phyloP scores from a whole-genome alignment of 1,140 invertebrate genomes.

The Zaprionus davidi region DNA sequence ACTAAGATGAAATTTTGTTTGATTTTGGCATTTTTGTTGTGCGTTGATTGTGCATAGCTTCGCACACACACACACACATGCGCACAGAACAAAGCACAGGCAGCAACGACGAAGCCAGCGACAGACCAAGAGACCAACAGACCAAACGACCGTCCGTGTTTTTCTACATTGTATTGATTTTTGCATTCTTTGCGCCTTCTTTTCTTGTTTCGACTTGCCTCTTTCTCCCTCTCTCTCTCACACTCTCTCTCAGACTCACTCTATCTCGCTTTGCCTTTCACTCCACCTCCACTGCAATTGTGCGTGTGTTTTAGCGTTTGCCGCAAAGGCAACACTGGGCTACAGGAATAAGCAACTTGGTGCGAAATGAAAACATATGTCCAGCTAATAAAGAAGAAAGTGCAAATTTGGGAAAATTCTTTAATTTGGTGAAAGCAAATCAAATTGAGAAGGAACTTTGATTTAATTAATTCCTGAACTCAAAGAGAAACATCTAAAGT shows the following conservation, averaged over 20 bases:
- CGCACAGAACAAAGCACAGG: conserved; percentile 32
- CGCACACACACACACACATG: conserved; percentile 24
- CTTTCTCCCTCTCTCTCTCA: neutral
- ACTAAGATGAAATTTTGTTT: conserved; percentile 60
- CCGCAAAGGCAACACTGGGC: conserved; percentile 50
- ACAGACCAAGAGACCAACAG: conserved; percentile 10
- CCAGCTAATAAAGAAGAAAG: neutral
- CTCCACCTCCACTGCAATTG: conserved; percentile 46
- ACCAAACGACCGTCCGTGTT: conserved; percentile 58
- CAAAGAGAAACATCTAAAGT: too few relatives aligned
- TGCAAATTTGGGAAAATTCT: neutral
- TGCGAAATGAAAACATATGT: neutral
- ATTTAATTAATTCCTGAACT: neutral
- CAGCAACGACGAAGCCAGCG: conserved; percentile 40
- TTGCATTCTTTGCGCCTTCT: conserved; percentile 68
- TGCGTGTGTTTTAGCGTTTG: conserved; percentile 64
- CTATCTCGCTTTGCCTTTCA: neutral
- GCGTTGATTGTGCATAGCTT: conserved; percentile 66
- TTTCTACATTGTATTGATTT: conserved; percentile 78
- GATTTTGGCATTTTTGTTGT: conserved; percentile 56
- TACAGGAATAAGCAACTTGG: neutral
- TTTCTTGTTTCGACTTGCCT: conserved; percentile 41
- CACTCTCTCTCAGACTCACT: neutral
- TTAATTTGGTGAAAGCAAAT: too few relatives aligned
- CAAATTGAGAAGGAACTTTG: neutral